phyloP scores from a whole-genome alignment of 2,113 vertebrate species.

The Arothron firmamentum region DNA sequence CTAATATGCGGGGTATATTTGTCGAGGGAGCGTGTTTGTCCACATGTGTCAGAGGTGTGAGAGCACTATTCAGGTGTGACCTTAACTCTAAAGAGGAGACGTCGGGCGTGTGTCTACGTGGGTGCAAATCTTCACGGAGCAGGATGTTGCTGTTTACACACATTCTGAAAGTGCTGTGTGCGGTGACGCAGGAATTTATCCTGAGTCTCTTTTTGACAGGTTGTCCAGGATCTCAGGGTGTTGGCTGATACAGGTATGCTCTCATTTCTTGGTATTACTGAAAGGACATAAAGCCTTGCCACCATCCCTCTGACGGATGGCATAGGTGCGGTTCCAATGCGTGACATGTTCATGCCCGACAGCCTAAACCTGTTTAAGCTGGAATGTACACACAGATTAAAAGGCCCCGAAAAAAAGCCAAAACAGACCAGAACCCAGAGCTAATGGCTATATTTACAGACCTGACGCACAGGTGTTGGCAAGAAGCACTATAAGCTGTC shows the following conservation, averaged over 20 bases:
- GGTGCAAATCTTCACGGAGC: not conserved
- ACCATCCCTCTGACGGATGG: too few relatives aligned
- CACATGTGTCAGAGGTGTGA: not conserved
- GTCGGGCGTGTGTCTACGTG: not conserved
- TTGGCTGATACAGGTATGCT: constrained; percentile 4
- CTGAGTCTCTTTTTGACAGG: too few relatives aligned
- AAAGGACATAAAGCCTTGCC: too few relatives aligned
- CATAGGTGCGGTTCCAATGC: too few relatives aligned
- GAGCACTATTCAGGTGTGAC: not conserved
- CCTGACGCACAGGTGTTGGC: constrained; percentile 17
- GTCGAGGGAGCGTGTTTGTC: not conserved
- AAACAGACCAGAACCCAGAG: too few relatives aligned
- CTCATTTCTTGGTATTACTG: not conserved
- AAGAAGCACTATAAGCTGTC: constrained; percentile 14
- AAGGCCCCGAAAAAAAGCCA: too few relatives aligned
- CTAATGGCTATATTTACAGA: not conserved
- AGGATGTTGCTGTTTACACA: not conserved
- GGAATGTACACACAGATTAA: too few relatives aligned
- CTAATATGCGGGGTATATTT: not conserved
- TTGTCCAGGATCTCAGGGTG: not conserved
- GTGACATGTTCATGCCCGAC: too few relatives aligned
- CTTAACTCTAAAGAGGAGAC: constrained; percentile 51
- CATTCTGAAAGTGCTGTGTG: not conserved
- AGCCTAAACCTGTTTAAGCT: too few relatives aligned
- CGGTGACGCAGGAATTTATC: not conserved